These are phyloP conservation scores for Cacajao melanocephalus DNA, from an alignment of 2,797 vertebrate genomes.

Conservation along the genomic window DNA sequence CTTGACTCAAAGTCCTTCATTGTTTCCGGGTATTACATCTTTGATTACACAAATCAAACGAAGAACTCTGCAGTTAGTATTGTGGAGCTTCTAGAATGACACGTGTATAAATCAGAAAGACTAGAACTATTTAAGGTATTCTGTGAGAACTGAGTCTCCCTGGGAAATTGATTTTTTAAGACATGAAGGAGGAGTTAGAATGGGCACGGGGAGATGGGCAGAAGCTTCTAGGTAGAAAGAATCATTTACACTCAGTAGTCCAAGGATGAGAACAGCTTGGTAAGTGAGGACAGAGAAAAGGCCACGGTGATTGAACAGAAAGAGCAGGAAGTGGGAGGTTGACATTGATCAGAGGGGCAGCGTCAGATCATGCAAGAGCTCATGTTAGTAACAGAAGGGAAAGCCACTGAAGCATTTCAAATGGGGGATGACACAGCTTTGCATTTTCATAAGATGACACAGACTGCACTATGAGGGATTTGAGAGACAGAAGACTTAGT, in stretches of 20 bases:
- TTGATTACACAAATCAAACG: not conserved
- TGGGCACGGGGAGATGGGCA: not conserved
- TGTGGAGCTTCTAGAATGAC: not conserved
- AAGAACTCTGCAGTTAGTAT: not conserved
- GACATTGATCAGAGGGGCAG: not conserved
- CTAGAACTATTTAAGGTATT: not conserved
- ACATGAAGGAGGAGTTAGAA: not conserved
- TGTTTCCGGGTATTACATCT: slow-evolving; percentile 5
- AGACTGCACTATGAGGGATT: not conserved
- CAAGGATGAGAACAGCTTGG: not conserved
- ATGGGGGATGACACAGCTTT: not conserved
- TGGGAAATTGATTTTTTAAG: not conserved
- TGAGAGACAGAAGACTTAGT: not conserved
- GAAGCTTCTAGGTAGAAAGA: not conserved
- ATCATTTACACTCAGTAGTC: not conserved
- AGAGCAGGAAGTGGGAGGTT: not conserved
- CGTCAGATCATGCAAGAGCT: not conserved
- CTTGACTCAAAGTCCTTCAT: not conserved
- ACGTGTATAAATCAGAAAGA: not conserved
- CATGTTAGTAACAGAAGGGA: not conserved
- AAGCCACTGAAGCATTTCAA: not conserved
- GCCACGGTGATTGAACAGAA: not conserved
- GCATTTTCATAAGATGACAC: not conserved
- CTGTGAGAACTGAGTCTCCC: not conserved
- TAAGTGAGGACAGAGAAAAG: not conserved